Conservation (phyloP, 1,140 invertebrate species). For the Wiebesia pumilae region DNA sequence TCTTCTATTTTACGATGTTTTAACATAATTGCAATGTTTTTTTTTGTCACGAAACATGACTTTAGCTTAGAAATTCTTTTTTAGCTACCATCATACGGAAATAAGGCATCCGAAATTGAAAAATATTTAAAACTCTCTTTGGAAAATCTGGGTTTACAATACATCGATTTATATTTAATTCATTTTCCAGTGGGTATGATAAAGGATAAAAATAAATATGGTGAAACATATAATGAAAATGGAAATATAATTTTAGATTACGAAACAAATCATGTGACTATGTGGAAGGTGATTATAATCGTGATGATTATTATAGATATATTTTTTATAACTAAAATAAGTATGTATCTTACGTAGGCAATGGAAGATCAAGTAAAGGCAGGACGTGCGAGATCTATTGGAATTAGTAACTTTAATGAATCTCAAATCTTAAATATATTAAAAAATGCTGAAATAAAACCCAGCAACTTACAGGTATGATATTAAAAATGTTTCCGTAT, state of each 20-base stretch:
- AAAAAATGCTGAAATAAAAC: constrained; percentile 79
- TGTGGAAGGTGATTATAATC: constrained; percentile 80
- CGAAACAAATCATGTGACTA: constrained; percentile 81
- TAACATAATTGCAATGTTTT: neutral
- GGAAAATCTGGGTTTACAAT: constrained; percentile 82
- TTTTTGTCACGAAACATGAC: neutral
- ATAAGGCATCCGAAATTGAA: constrained; percentile 81
- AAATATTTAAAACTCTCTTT: constrained; percentile 84
- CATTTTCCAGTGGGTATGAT: constrained; percentile 85
- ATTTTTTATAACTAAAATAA: neutral
- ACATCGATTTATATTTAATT: constrained; percentile 90
- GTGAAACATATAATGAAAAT: constrained; percentile 74
- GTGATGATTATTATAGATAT: neutral
- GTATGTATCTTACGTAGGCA: constrained; percentile 71
- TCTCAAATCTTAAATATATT: constrained; percentile 80
- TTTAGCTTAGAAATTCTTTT: neutral
- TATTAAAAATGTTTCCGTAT: neutral
- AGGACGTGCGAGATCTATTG: constrained; percentile 81
- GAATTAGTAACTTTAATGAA: constrained; percentile 87
- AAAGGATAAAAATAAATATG: constrained; percentile 71
- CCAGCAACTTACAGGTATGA: constrained; percentile 80
- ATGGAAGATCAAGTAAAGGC: constrained; percentile 84
- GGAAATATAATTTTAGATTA: constrained; percentile 80
- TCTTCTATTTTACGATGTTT: neutral
- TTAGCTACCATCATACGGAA: constrained; percentile 78